A percentile compares a stretch with the other conserved stretches of the same genome.
Conservation (phyloP, 2,113 vertebrate species). For the Orthonyx spaldingii region DNA sequence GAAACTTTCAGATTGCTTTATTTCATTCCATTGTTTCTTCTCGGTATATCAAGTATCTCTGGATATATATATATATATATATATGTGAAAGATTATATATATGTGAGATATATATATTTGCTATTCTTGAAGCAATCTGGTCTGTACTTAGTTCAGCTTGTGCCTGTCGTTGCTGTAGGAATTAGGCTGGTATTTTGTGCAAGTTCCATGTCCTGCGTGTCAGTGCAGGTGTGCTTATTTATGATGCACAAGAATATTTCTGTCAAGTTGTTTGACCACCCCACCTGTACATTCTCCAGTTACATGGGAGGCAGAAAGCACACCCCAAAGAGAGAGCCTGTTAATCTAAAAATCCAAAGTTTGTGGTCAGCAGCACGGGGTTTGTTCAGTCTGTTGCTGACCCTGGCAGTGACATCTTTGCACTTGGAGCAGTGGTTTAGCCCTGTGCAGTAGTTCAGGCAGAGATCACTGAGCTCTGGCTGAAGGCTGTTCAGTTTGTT, state of each 20-base stretch:
- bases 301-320: not conserved
- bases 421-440: not conserved
- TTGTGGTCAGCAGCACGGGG: not conserved
- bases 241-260: not conserved
- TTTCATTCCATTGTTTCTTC: constrained; percentile 31
- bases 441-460: not conserved
- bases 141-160: not conserved
- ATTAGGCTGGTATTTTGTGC: not conserved
- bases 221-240: not conserved
- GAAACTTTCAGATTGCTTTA: constrained; percentile 14
- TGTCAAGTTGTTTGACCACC: constrained; percentile 1
- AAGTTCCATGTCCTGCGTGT: not conserved
- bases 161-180: not conserved
- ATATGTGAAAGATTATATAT: not conserved
- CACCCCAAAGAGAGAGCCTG: not conserved
- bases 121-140: not conserved
- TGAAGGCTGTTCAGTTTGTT: not conserved
- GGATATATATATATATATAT: not conserved
- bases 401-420: not conserved
- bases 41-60: not conserved
- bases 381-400: not conserved
- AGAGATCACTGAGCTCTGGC: not conserved
- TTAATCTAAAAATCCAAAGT: not conserved
- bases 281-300: not conserved
- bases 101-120: not conserved